Percentiles rank a stretch among this genome's conserved stretches.
phyloP scores from a whole-genome alignment of 2,113 vertebrate species.

The Oxyruncus cristatus region DNA sequence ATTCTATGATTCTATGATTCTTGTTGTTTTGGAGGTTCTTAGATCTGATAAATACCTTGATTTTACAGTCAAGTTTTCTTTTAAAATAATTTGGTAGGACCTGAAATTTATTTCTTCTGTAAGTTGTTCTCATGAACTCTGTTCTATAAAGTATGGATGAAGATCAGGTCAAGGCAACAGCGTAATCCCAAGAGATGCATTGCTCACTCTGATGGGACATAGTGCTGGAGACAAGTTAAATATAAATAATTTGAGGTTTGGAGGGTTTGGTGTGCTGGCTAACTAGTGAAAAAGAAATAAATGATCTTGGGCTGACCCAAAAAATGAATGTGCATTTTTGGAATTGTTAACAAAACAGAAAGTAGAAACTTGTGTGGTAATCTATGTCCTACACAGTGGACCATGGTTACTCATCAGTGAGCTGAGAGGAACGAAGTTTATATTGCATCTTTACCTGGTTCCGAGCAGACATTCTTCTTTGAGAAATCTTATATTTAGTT shows the following conservation, averaged over 20 bases:
- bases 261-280: neutral
- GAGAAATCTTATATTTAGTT: neutral
- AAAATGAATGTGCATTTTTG: neutral
- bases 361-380: neutral
- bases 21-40: conserved; percentile 4
- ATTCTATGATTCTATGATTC: neutral
- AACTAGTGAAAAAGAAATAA: neutral
- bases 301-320: neutral
- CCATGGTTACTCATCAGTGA: neutral
- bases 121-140: neutral
- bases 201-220: neutral
- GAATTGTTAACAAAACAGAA: neutral
- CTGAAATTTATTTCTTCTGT: neutral
- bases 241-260: neutral
- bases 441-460: neutral
- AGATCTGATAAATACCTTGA: neutral
- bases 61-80: neutral
- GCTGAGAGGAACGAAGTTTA: neutral
- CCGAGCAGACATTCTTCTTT: neutral
- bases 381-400: neutral
- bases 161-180: neutral
- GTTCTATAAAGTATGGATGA: neutral
- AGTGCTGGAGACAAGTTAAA: neutral
- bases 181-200: neutral
- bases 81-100: neutral